Conservation (phyloP, 2,797 vertebrate genomes). For the Fundulus diaphanus region DNA sequence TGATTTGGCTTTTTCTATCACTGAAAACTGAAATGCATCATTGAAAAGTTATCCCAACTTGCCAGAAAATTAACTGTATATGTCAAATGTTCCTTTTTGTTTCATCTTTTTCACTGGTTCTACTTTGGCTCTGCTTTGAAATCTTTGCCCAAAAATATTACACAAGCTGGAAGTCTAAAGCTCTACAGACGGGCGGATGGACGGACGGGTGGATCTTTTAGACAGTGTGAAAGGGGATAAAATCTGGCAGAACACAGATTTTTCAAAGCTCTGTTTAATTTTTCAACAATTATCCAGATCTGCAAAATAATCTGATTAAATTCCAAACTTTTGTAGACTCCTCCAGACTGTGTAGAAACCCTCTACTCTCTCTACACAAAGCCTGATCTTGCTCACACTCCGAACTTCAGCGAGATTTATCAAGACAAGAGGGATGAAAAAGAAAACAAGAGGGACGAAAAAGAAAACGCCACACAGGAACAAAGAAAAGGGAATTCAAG, state of each 20-base stretch:
- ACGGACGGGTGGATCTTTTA: neutral
- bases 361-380: neutral
- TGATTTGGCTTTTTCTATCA: slow-evolving; percentile 33
- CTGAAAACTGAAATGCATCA: slow-evolving; percentile 48
- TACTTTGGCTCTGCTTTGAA: slow-evolving; percentile 20
- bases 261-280: neutral
- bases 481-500: slow-evolving; percentile 42
- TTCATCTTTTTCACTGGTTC: slow-evolving; percentile 6
- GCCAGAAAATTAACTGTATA: slow-evolving; percentile 33
- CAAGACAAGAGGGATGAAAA: slow-evolving; percentile 17
- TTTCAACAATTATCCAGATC: neutral
- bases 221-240: neutral
- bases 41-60: slow-evolving; percentile 51
- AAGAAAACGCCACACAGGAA: slow-evolving; percentile 19
- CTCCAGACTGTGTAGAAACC: neutral
- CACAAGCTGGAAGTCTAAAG: slow-evolving; percentile 19
- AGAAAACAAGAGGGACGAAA: slow-evolving; percentile 2
- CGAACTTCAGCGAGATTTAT: slow-evolving; percentile 45
- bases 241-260: neutral
- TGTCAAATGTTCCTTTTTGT: slow-evolving; percentile 19
- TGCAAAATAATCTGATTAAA: neutral
- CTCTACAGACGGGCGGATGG: neutral
- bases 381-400: slow-evolving; percentile 47
- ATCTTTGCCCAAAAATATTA: slow-evolving; percentile 11
- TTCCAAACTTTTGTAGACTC: neutral